A percentile compares a stretch with the other conserved stretches of the same genome.
Evolutionary conservation across 1,140 invertebrate species (phyloP).

Genomic region (Penaeus vannamei): DNA sequence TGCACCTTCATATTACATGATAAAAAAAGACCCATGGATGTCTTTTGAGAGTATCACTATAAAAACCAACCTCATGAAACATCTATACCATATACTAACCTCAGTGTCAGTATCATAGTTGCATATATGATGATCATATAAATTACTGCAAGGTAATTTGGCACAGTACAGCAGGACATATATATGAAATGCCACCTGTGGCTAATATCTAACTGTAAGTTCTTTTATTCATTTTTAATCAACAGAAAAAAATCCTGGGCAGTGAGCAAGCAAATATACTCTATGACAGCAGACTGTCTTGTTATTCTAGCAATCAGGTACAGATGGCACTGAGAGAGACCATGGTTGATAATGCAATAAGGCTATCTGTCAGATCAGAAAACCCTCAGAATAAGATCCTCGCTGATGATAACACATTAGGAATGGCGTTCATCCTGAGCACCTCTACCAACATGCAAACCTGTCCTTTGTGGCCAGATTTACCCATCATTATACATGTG

Average conservation of each 20-base stretch:
- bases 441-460: constrained; percentile 18
- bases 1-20: constrained; percentile 46
- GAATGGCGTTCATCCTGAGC: neutral
- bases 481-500: constrained; percentile 46
- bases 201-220: constrained; percentile 1
- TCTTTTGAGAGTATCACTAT: constrained; percentile 30
- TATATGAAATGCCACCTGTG: constrained; percentile 39
- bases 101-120: constrained; percentile 36
- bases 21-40: neutral
- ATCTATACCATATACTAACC: constrained; percentile 42
- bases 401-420: constrained; percentile 1
- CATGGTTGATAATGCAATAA: constrained; percentile 7
- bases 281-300: constrained; percentile 41
- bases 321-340: constrained; percentile 46
- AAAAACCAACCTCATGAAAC: constrained; percentile 20
- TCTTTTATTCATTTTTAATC: neutral
- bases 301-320: constrained; percentile 48
- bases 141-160: constrained; percentile 50
- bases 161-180: constrained; percentile 53
- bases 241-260: constrained; percentile 45
- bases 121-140: constrained; percentile 44
- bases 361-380: constrained; percentile 43
- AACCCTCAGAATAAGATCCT: constrained; percentile 9
- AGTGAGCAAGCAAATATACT: constrained; percentile 55
- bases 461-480: constrained; percentile 59